A percentile compares a stretch with the other conserved stretches of the same genome.
These are phyloP conservation scores for Diglossa brunneiventris DNA, from an alignment of 2,113 vertebrate species.

Conservation along the genomic window DNA sequence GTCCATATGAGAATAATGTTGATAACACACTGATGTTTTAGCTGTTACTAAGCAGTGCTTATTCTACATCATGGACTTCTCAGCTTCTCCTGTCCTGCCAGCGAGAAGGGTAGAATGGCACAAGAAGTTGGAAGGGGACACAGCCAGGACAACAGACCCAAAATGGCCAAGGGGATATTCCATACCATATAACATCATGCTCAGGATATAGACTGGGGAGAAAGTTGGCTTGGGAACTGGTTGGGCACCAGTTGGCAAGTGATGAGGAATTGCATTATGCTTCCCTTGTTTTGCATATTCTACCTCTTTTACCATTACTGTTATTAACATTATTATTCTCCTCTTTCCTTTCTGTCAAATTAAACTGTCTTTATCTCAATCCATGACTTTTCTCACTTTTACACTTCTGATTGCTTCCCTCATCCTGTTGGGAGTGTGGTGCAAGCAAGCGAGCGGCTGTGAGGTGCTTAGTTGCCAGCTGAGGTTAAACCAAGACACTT, in stretches of 20 bases:
- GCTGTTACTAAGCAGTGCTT: neutral
- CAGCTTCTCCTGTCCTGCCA: neutral
- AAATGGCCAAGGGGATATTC: neutral
- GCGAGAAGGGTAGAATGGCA: neutral
- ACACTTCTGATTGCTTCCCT: neutral
- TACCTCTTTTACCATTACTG: neutral
- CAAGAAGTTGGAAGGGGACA: neutral
- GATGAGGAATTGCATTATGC: neutral
- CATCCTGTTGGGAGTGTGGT: neutral
- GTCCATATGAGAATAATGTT: neutral
- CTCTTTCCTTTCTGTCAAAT: neutral
- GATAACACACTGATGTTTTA: neutral
- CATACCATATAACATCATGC: neutral
- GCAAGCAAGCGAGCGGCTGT: rapidly evolving
- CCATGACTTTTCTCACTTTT: neutral
- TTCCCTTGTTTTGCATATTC: neutral
- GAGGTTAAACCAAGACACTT: neutral
- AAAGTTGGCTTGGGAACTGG: neutral
- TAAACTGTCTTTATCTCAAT: neutral
- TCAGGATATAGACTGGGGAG: neutral
- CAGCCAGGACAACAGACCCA: neutral
- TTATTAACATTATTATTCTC: neutral
- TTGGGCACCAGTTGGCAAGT: neutral
- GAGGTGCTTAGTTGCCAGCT: neutral
- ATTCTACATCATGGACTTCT: neutral